Conservation (phyloP, 2,888 invertebrate species). For the Chymomyza amoena region DNA sequence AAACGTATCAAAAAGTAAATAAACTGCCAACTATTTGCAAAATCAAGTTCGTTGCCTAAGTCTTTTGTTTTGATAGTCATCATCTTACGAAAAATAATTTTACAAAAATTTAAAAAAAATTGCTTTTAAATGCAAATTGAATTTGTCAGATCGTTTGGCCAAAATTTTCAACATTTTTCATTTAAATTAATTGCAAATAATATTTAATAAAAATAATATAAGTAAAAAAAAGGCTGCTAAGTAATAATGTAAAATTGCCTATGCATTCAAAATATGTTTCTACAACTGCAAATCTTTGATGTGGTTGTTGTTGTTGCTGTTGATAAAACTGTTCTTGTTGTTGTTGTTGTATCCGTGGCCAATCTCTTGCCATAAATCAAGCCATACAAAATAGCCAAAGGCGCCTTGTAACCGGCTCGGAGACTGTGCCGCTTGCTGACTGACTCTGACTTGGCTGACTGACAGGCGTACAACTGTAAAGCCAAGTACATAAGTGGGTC, state of each 20-base stretch:
- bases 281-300: constrained; percentile 56
- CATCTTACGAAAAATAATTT: not conserved
- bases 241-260: constrained; percentile 25
- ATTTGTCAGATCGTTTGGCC: constrained; percentile 17
- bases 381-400: constrained; percentile 66
- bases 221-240: constrained; percentile 20
- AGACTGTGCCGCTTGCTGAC: constrained; percentile 46
- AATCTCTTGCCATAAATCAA: constrained; percentile 71
- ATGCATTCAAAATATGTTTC: constrained; percentile 58
- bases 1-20: too few relatives aligned
- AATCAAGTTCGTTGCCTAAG: constrained; percentile 54
- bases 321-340: constrained; percentile 16
- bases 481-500: not conserved
- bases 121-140: constrained; percentile 45
- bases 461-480: not conserved
- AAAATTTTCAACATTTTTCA: constrained; percentile 41
- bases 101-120: not conserved
- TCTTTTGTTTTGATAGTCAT: constrained; percentile 45
- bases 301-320: constrained; percentile 39
- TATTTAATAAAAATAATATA: constrained; percentile 7
- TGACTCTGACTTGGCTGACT: constrained; percentile 23
- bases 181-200: constrained; percentile 32
- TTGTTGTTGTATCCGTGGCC: constrained; percentile 40
- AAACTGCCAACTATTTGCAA: not conserved
- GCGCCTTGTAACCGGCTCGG: constrained; percentile 70